Evolutionary conservation across 2,113 vertebrate species (phyloP).

Genomic region (Erythrocercus mccallii): DNA sequence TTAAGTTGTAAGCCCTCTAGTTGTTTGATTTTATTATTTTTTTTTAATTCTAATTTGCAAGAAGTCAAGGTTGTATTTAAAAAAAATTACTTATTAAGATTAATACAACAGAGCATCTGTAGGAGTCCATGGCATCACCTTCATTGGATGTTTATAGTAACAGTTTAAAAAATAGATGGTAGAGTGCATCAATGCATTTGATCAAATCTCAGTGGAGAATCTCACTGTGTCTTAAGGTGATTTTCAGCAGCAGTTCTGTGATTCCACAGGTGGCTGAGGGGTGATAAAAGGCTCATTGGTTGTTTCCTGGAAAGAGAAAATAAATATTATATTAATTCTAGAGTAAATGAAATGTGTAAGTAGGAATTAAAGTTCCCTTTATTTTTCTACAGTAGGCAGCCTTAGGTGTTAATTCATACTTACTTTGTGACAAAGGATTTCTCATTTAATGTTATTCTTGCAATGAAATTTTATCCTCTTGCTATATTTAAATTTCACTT

Average conservation of each 20-base stretch:
- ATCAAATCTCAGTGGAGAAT: not conserved
- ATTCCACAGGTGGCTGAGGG: not conserved
- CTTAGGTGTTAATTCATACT: not conserved
- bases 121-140: not conserved
- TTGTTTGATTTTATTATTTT: not conserved
- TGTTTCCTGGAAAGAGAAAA: not conserved
- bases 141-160: not conserved
- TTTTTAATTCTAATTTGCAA: not conserved
- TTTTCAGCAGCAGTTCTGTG: not conserved
- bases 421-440: not conserved
- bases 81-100: not conserved
- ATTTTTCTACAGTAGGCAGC: not conserved
- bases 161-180: not conserved
- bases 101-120: not conserved
- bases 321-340: not conserved
- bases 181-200: not conserved
- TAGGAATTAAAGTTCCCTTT: not conserved
- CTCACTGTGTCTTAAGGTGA: not conserved
- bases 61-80: not conserved
- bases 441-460: not conserved
- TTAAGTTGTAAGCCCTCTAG: not conserved
- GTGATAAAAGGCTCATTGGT: not conserved
- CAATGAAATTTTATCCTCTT: not conserved
- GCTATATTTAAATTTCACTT: not conserved
- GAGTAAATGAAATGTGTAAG: not conserved